Evolutionary conservation across 2,888 invertebrate genomes (phyloP).

Genomic region (Idaea straminata): DNA sequence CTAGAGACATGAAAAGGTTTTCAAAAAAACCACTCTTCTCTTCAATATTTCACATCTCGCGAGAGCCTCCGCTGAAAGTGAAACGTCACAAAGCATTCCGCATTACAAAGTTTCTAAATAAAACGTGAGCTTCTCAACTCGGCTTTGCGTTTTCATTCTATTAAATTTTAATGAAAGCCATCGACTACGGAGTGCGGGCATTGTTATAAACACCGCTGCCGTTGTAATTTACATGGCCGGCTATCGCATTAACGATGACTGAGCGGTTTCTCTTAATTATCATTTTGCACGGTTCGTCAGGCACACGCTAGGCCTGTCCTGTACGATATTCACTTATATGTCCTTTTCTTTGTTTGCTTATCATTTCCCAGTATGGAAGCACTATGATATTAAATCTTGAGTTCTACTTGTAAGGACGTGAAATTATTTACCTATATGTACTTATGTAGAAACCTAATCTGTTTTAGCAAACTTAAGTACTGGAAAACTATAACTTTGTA

Average conservation of each 20-base stretch:
- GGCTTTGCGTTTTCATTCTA: slow-evolving; percentile 50
- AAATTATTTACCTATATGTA: not conserved
- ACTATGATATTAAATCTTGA: not conserved
- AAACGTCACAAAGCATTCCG: slow-evolving; percentile 31
- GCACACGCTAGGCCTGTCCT: slow-evolving; percentile 55
- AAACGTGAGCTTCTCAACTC: slow-evolving; percentile 28
- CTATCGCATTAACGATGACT: slow-evolving; percentile 77
- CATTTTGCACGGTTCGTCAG: slow-evolving; percentile 78
- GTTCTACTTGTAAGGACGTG: not conserved
- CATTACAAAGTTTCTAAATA: slow-evolving; percentile 32
- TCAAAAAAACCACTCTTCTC: slow-evolving; percentile 33
- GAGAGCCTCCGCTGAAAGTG: slow-evolving; percentile 24
- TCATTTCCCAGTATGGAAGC: not conserved
- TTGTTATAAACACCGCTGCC: slow-evolving; percentile 63
- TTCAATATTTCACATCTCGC: slow-evolving; percentile 38
- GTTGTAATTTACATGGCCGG: slow-evolving; percentile 70
- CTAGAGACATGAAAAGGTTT: slow-evolving; percentile 47
- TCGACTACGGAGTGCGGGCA: slow-evolving; percentile 57
- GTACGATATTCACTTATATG: slow-evolving; percentile 4
- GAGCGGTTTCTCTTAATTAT: slow-evolving; percentile 79
- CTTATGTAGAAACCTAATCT: not conserved
- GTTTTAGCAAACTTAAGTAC: not conserved
- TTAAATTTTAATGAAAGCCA: slow-evolving; percentile 67
- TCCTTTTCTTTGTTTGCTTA: not conserved
- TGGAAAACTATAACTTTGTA: not conserved